Base-by-base conservation (phyloP, 2,797 vertebrate genomes). In the Bradypodion ventrale region DNA sequence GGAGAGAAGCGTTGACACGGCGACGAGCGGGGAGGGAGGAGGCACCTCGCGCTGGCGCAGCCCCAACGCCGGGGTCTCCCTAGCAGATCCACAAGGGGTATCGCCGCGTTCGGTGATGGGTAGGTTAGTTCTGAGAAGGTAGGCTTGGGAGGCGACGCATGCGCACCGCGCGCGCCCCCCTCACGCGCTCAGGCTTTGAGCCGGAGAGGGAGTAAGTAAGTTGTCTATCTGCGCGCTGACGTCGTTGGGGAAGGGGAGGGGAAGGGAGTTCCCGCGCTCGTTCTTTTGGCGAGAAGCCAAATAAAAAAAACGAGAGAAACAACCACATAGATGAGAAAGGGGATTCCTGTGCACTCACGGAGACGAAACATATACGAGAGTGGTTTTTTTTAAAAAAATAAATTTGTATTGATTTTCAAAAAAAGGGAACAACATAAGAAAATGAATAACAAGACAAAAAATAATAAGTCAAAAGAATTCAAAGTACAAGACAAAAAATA, bases 31-130 rank as follows among this genome's bases (percentile, higher is more conserved):
- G 73, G 83, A 52, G 35, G 86, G 87, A 70, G 88, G 86, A 42
- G 90, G 70, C 70, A 91, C 87, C 66, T 88, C 92, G 90, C 93
- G 88, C 86, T 85, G 84, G 83, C 84, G 69, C 83, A 88, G 83
- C 89, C 88, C 83, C 87, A 85, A 49, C 83, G 60, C 90, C 82
- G 95, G 97, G 97, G 97, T 96, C 96, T 96, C 96, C 92, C 66
- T 37, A 1, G 27, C 88, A 52, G 78, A 66, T 87, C 85, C 73
- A 52, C 96, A 96, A 90, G 95, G 96, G 96, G 84, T 91, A 89
- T 86, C 91, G 87, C 89, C 95, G 88, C 87, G 94, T 95, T 85
- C 87, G 85, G 87, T 83, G 83, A 68, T 44, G 8, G 78, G 82
- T 49, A 29, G 78, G 44, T 32, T 29, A 60, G 27, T 32, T 85